A percentile compares a stretch with the other conserved stretches of the same genome.
Conservation (phyloP, 64 coral and sea anemone species). For the Dendrophyllia cribrosa region DNA sequence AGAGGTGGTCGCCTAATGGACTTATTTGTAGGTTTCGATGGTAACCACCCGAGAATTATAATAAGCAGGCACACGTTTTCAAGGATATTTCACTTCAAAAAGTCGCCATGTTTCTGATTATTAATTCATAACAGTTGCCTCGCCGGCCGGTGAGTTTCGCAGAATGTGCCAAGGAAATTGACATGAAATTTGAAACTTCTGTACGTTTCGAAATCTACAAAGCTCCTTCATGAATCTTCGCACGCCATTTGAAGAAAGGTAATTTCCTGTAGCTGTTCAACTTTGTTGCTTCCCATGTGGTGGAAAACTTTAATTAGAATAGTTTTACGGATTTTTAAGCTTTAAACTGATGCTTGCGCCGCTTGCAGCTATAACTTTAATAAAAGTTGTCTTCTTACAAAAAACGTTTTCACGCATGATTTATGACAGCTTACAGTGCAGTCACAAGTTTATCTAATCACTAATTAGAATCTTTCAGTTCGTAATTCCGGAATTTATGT, state of each 20-base stretch:
- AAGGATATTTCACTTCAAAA: not conserved
- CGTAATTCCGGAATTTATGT: not conserved
- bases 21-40: conserved; percentile 23
- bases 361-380: not conserved
- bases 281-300: not conserved
- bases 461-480: not conserved
- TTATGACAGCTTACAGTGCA: too few species aligned
- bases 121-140: too few species aligned
- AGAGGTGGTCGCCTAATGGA: not conserved
- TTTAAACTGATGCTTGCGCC: not conserved
- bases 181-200: conserved; percentile 11
- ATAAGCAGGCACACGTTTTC: not conserved
- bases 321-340: not conserved
- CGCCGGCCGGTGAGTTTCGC: not conserved
- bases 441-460: not conserved
- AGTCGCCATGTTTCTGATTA: not conserved
- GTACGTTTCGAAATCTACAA: not conserved
- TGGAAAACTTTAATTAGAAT: not conserved
- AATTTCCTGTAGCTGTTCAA: not conserved
- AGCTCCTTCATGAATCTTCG: not conserved
- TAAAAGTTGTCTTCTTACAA: too few species aligned
- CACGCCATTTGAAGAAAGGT: not conserved
- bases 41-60: not conserved
- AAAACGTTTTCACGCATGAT: too few species aligned
- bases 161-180: not conserved